phyloP scores from a whole-genome alignment of 2,113 vertebrate species.

The Hemichromis elongatus region DNA sequence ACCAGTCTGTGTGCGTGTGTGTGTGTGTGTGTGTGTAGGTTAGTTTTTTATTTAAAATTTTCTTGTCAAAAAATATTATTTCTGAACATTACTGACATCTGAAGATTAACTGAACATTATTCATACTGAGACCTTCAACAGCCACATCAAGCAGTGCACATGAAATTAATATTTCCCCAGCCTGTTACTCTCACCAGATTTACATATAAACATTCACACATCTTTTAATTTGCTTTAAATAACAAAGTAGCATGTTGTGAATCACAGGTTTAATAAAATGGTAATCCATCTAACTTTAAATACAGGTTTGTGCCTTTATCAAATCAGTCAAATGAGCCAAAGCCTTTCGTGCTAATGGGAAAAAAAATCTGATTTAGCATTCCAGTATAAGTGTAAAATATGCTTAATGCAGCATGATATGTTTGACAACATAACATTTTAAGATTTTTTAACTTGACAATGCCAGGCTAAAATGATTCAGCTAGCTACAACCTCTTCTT shows the following conservation, averaged over 20 bases:
- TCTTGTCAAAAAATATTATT: background rate
- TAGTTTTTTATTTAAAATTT: background rate
- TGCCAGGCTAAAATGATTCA: background rate
- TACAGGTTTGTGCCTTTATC: background rate
- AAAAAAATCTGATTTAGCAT: background rate
- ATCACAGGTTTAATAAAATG: background rate
- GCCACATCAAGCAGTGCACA: background rate
- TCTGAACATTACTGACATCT: no score
- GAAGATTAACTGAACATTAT: background rate
- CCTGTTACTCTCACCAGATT: background rate
- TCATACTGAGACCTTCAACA: background rate
- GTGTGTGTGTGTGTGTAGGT: no score
- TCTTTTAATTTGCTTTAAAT: background rate
- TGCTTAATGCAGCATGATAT: background rate
- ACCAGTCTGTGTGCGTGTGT: conserved; percentile 24
- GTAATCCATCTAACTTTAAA: background rate
- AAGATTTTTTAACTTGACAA: background rate
- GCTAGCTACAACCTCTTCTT: background rate
- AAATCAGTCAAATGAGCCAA: background rate
- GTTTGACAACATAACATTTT: background rate
- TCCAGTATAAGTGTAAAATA: background rate
- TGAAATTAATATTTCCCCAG: background rate
- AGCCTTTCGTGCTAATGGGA: background rate
- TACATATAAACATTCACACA: background rate
- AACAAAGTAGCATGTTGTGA: background rate